These are phyloP conservation scores for Triplophysa tibetana DNA, from an alignment of 2,113 vertebrate genomes.

Conservation along the genomic window DNA sequence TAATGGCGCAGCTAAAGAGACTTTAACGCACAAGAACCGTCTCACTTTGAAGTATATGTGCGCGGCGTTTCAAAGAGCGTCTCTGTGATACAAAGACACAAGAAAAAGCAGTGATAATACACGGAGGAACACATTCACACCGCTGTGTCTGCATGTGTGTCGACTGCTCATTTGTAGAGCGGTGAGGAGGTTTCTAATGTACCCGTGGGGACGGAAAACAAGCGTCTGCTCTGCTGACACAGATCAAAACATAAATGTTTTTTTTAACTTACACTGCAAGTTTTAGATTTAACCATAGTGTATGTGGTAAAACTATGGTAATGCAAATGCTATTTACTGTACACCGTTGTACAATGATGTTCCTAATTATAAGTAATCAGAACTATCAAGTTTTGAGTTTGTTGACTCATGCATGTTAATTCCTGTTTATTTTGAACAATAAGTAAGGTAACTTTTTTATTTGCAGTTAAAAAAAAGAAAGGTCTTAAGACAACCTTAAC, in stretches of 20 bases:
- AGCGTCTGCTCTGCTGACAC: not conserved
- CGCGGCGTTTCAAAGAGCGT: slow-evolving; percentile 1
- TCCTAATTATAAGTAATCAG: too few species aligned
- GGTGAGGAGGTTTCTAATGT: not conserved
- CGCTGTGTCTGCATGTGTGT: not conserved
- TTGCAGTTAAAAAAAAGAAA: too few species aligned
- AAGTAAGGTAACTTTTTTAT: too few species aligned
- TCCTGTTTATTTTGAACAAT: too few species aligned
- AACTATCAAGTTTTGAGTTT: too few species aligned
- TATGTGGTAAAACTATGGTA: too few species aligned
- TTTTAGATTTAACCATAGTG: not conserved
- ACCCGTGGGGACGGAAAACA: too few species aligned
- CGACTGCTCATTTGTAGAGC: slow-evolving; percentile 11
- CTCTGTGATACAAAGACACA: slow-evolving; percentile 19
- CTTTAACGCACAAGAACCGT: slow-evolving; percentile 47
- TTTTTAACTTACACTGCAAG: not conserved
- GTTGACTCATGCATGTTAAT: too few species aligned
- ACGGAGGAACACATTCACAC: slow-evolving; percentile 21
- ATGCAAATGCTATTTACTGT: too few species aligned
- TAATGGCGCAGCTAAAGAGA: slow-evolving; percentile 50
- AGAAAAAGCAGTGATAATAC: not conserved
- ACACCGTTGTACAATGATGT: too few species aligned
- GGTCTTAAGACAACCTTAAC: too few species aligned
- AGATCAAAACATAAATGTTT: not conserved
- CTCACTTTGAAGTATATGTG: slow-evolving; percentile 45